Base-by-base conservation (phyloP, 2,888 invertebrate species). In the Polia nebulosa region DNA sequence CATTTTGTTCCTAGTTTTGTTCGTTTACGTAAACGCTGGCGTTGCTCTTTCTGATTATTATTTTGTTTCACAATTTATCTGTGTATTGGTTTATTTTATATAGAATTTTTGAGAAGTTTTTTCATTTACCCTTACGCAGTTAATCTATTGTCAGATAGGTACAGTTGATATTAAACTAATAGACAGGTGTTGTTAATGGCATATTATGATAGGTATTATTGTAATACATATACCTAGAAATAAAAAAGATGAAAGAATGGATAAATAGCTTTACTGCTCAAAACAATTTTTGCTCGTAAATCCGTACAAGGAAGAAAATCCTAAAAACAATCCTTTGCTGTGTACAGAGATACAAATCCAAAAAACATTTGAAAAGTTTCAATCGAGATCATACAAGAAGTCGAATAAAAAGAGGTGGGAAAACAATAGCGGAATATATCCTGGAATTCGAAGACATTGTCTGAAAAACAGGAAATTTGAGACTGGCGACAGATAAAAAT, bases 21-120 rank as follows among this genome's bases (percentile, higher is more conserved):
- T 85, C 77, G 81, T 85, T 87, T 88, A 80, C 64, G 69, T 82
- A 85, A 86, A 80, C 70, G 83, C 84, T 87, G 88, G 85, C 81
- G 77, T 66, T 82, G 84, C 84, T 80, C 45, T 85, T 87, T 83
- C 78, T 72, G 34, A 75, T 76, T 79, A 72, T 79, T 75, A 62
- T 70, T 77, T 74, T 45, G 63, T 70, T 76, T 68, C 71, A n/a
- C 39, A 66, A 53, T 56, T 65, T 59, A 61, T 65, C 76, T 73
- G 17, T 55, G 32, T 47, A 51, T 27, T 65, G 53, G 39, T 53
- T 25, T 44, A 27, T 39, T 52, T 22, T 7, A 25, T 17, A 20
- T 27, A 45, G 25, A 3, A 3, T 27, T 39, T 49, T 49, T 27
- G 29, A 47, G 29, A 47, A 17, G 2, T 39, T 29, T 45, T 29